Conservation (phyloP, 1,140 invertebrate species). For the Laodelphax striatellus region DNA sequence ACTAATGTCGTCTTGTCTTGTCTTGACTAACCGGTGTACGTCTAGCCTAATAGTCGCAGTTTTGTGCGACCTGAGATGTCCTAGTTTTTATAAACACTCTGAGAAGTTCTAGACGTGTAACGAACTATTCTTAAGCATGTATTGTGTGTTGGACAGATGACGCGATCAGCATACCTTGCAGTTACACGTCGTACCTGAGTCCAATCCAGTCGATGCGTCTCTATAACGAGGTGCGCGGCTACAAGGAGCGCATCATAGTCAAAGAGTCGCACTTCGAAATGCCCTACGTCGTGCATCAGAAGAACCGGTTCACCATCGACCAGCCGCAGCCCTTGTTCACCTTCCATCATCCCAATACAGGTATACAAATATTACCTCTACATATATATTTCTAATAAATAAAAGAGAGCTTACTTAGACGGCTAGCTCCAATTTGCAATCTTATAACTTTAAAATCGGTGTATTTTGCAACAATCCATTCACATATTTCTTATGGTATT, state of each 20-base stretch:
- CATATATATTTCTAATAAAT: too few relatives aligned
- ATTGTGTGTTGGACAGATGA: constrained; percentile 44
- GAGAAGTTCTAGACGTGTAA: too few relatives aligned
- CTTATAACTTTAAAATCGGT: too few relatives aligned
- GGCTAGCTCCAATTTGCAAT: neutral
- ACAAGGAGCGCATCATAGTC: constrained; percentile 45
- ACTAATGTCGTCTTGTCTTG: too few relatives aligned
- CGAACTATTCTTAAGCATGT: too few relatives aligned
- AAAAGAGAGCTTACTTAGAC: too few relatives aligned
- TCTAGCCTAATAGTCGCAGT: too few relatives aligned
- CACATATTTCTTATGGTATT: too few relatives aligned
- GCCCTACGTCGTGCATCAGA: constrained; percentile 85
- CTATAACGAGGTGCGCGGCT: constrained; percentile 52
- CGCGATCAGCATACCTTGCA: constrained; percentile 84
- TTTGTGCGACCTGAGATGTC: too few relatives aligned
- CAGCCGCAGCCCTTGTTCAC: constrained; percentile 69
- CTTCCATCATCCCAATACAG: constrained; percentile 77
- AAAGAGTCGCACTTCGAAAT: constrained; percentile 56
- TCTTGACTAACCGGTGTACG: too few relatives aligned
- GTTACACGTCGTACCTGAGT: constrained; percentile 83
- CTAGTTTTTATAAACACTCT: too few relatives aligned
- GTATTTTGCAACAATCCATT: too few relatives aligned
- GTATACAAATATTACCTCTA: constrained; percentile 28
- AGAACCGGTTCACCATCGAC: constrained; percentile 78
- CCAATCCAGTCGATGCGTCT: constrained; percentile 73